A percentile compares a stretch with the other conserved stretches of the same genome.
These are phyloP conservation scores for Gephyroberyx darwinii DNA, from an alignment of 2,797 vertebrate species.

Conservation along the genomic window DNA sequence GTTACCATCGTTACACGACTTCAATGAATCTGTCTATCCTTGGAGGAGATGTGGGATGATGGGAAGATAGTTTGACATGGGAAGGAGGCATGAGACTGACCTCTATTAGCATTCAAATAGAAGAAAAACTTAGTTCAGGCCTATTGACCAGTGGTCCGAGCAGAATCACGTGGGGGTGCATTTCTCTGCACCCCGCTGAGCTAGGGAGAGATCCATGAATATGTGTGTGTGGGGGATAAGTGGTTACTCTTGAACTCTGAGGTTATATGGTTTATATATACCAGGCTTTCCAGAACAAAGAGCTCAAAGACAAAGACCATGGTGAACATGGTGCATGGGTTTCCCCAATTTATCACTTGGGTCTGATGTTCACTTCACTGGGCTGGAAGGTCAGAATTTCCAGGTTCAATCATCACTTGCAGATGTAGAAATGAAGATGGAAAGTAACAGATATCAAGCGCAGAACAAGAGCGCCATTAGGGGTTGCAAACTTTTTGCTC, in stretches of 20 bases:
- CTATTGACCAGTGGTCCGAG: constrained; percentile 43
- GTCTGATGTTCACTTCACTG: constrained; percentile 41
- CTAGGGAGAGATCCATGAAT: constrained; percentile 41
- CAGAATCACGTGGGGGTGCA: constrained; percentile 41
- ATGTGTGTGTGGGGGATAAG: constrained; percentile 45
- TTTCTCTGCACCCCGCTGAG: constrained; percentile 58
- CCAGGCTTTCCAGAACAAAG: constrained; percentile 48
- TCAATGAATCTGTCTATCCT: constrained; percentile 28
- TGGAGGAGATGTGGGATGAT: constrained; percentile 28
- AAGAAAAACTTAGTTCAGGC: constrained; percentile 39
- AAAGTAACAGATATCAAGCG: constrained; percentile 54
- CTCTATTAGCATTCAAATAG: constrained; percentile 67
- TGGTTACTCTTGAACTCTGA: constrained; percentile 51
- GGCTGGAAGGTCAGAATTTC: constrained; percentile 41
- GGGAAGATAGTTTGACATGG: constrained; percentile 49
- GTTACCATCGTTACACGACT: constrained; percentile 25
- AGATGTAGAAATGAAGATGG: constrained; percentile 15
- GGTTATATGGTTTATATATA: constrained; percentile 47
- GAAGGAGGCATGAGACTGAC: constrained; percentile 52
- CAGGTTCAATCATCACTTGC: constrained; percentile 38
- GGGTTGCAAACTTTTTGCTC: constrained; percentile 49
- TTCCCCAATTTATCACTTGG: constrained; percentile 31
- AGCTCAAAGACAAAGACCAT: constrained; percentile 33
- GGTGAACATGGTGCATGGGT: constrained; percentile 32
- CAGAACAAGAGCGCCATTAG: constrained; percentile 42